A percentile compares a stretch with the other conserved stretches of the same genome.
These are phyloP conservation scores for Buathra laborator DNA, from an alignment of 2,888 invertebrate species.

Conservation along the genomic window DNA sequence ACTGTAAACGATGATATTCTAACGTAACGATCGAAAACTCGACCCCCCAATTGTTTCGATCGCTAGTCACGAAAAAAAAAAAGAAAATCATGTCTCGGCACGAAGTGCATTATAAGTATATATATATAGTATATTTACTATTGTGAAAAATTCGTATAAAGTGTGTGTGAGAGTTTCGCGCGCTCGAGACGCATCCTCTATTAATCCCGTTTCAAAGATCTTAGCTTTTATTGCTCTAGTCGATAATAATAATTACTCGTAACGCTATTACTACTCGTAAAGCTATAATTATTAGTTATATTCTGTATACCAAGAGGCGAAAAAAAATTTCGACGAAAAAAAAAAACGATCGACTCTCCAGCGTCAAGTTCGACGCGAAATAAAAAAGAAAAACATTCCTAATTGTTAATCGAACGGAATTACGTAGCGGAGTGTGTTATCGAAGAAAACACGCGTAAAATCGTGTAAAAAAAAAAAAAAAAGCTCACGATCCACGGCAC, in stretches of 20 bases:
- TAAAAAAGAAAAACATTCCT: constrained; percentile 75
- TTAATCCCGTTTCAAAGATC: constrained; percentile 54
- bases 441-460: constrained; percentile 12
- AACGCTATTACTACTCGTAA: constrained; percentile 20
- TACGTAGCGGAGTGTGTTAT: constrained; percentile 39
- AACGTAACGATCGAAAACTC: constrained; percentile 51
- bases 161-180: constrained; percentile 20
- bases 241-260: constrained; percentile 76
- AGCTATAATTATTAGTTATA: constrained; percentile 73
- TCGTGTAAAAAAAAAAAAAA: not conserved
- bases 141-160: constrained; percentile 17
- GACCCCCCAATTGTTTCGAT: constrained; percentile 40
- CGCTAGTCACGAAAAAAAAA: constrained; percentile 60
- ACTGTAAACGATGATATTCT: constrained; percentile 26
- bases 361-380: constrained; percentile 35
- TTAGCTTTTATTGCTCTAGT: constrained; percentile 80
- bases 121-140: not conserved
- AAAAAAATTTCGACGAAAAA: constrained; percentile 30
- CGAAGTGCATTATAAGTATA: constrained; percentile 40
- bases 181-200: constrained; percentile 40
- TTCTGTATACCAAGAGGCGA: constrained; percentile 62
- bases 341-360: constrained; percentile 33
- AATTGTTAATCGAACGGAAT: constrained; percentile 74
- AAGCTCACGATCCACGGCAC: not conserved
- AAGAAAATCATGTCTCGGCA: constrained; percentile 47